Evolutionary conservation across 2,888 invertebrate species (phyloP).

Genomic region (Pristionchus mayeri): DNA sequence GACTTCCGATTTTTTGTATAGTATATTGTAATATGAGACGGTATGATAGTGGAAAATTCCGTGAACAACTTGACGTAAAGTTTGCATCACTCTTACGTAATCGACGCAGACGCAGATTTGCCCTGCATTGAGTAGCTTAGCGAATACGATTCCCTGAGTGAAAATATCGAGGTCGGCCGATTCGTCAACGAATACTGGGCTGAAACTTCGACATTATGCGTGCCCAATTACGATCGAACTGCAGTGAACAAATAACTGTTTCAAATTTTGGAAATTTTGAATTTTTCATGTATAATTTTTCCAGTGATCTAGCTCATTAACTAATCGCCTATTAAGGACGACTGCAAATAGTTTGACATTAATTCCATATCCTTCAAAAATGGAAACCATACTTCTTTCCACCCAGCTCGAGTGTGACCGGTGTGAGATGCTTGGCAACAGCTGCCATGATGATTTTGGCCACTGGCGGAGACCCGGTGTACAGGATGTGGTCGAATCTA

Average conservation of each 20-base stretch:
- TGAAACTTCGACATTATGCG: slow-evolving; percentile 79
- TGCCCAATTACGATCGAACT: too few species aligned
- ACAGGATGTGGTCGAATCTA: slow-evolving; percentile 94
- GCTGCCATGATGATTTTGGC: slow-evolving; percentile 91
- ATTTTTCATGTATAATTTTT: too few species aligned
- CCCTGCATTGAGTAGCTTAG: slow-evolving; percentile 86
- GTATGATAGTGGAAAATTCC: too few species aligned
- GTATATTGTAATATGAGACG: too few species aligned
- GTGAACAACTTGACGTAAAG: too few species aligned
- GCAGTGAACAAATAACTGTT: too few species aligned
- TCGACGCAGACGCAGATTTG: slow-evolving; percentile 54
- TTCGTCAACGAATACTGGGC: slow-evolving; percentile 89
- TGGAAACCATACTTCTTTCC: slow-evolving; percentile 81
- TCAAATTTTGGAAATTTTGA: not conserved
- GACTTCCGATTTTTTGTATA: too few species aligned
- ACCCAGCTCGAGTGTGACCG: slow-evolving; percentile 92
- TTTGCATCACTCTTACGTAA: slow-evolving; percentile 42
- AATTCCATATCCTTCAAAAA: too few species aligned
- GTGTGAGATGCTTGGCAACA: slow-evolving; percentile 91
- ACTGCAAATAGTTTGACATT: too few species aligned
- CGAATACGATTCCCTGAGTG: slow-evolving; percentile 89
- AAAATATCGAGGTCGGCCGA: slow-evolving; percentile 85
- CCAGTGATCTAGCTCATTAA: too few species aligned
- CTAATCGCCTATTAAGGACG: too few species aligned
- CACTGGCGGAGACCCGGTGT: slow-evolving; percentile 86